Conservation (phyloP, 2,113 vertebrate genomes). For the Oreochromis aureus region DNA sequence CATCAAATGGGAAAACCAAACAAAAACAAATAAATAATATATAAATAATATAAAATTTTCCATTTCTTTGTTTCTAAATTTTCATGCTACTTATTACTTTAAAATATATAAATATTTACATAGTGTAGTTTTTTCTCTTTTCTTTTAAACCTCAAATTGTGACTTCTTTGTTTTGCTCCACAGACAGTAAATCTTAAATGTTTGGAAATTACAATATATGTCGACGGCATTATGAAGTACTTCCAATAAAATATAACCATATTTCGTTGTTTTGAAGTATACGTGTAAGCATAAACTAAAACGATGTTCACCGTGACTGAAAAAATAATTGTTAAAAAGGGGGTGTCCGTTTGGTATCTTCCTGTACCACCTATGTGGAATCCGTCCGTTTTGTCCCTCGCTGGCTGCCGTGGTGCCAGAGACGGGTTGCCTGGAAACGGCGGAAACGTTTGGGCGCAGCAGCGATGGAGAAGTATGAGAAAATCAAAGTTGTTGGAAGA, state of each 20-base stretch:
- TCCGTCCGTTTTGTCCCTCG: conserved; percentile 42
- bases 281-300: not conserved
- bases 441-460: conserved; percentile 36
- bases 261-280: not conserved
- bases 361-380: not conserved
- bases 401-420: conserved; percentile 40
- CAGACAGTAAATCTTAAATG: not conserved
- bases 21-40: not conserved
- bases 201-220: not conserved
- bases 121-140: not conserved
- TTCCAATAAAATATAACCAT: not conserved
- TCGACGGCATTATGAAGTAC: not conserved
- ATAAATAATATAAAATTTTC: not conserved
- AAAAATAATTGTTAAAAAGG: rapidly evolving
- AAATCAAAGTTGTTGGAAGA: conserved; percentile 94
- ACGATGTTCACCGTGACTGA: not conserved
- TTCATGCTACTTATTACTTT: not conserved
- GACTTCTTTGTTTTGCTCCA: not conserved
- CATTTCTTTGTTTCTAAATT: not conserved
- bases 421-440: conserved; percentile 75
- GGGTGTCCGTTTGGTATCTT: not conserved
- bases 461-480: conserved; percentile 94
- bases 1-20: not conserved
- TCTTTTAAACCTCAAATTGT: not conserved
- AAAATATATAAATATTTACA: not conserved